Base-by-base conservation (phyloP, 2,797 vertebrate genomes). In the Vipera ursinii region DNA sequence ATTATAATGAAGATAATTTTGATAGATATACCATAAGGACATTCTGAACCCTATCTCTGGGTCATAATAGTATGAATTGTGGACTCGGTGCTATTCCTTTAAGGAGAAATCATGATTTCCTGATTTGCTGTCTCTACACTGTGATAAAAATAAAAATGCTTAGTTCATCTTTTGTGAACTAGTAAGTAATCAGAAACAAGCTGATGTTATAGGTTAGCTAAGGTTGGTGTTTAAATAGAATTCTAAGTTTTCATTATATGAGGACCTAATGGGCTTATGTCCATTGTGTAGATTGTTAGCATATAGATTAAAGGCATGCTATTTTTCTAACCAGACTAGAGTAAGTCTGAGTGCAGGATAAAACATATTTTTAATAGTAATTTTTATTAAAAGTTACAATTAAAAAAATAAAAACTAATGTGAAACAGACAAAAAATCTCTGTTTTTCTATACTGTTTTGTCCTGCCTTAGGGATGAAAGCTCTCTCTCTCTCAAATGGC, bases 61-160 rank as follows among this genome's bases (percentile, higher is more conserved):
- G 96, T 91, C 94, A 96, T 91, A 97, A 97, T 93, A 96, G 96
- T 89, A 95, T 97, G 65, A 96, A 96, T 96, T 93, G 96, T 89
- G 91, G 22, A 97, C 93, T 96, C 96, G 93, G 95, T 96, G 12
- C 93, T 96, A 32, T 96, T 94, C 9, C 96, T 94, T 93, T 95
- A 89, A 87, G 91, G 78, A 92, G 95, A 97, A 93, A 91, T 94
- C 87, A 92, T 96, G 88, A 96, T 91, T 90, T 96, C 0, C 91
- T 96, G 44, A 93, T 97, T 92, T 95, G 96, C 87, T 96, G 96
- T 59, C 94, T 96, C 44, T 95, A 96, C 87, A 92, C 96, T 90
- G 95, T 96, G 91, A 95, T 97, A 85, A 96, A 97, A 96, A 94
- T 96, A 96, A 96, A 93, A 15, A 92, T 38, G 26, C 7, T 90